phyloP scores from a whole-genome alignment of 2,113 vertebrate species.

The Clarias batrachus region DNA sequence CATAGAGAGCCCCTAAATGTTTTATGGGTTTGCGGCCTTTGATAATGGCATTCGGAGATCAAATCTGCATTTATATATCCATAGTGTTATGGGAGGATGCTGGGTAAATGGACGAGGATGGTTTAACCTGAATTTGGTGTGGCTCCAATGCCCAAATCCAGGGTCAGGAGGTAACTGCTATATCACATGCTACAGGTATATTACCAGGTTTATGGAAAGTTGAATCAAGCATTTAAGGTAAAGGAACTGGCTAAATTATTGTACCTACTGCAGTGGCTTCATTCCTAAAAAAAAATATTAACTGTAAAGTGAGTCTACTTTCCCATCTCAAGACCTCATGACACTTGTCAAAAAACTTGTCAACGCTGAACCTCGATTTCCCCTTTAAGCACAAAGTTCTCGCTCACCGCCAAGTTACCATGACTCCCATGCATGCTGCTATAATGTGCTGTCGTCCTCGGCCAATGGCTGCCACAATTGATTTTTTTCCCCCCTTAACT shows the following conservation, averaged over 20 bases:
- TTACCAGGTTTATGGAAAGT: neutral
- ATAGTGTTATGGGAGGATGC: neutral
- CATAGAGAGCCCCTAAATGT: neutral
- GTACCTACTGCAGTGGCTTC: neutral
- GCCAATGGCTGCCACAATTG: slow-evolving; percentile 25
- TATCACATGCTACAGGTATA: neutral
- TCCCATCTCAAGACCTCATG: neutral
- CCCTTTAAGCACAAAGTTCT: neutral
- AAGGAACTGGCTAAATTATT: neutral
- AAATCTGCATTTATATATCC: neutral
- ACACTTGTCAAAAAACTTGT: neutral
- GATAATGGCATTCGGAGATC: neutral
- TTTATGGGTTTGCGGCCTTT: neutral
- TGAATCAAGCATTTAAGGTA: neutral
- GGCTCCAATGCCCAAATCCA: neutral
- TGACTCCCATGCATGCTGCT: slow-evolving; percentile 22
- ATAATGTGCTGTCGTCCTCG: slow-evolving; percentile 16
- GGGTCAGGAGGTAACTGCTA: neutral
- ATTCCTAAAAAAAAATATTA: neutral
- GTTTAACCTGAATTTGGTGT: no score
- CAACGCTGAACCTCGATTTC: neutral
- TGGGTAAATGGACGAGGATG: neutral
- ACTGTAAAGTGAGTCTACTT: neutral
- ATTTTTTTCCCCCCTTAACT: slow-evolving; percentile 8
- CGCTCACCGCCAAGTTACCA: slow-evolving; percentile 26